These are phyloP conservation scores for Apocheima hispidaria DNA, from an alignment of 2,888 invertebrate species.

Conservation along the genomic window DNA sequence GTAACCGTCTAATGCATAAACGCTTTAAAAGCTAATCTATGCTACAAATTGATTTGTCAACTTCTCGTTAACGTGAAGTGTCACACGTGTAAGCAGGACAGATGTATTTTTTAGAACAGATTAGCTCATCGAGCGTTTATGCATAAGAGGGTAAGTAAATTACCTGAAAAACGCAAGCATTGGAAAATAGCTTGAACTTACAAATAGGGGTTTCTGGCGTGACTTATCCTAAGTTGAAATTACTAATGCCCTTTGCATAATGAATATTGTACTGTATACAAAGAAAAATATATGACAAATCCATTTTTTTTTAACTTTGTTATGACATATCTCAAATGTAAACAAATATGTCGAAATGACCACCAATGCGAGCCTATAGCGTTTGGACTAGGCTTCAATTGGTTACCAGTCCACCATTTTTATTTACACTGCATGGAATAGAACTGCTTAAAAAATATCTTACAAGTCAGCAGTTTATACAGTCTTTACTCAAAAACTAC, in stretches of 20 bases:
- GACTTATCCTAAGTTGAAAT: constrained; percentile 14
- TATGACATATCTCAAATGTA: neutral
- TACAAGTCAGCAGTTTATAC: neutral
- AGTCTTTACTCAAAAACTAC: too few relatives aligned
- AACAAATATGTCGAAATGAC: neutral
- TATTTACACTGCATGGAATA: neutral
- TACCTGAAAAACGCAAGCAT: constrained; percentile 1
- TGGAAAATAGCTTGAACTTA: constrained; percentile 13
- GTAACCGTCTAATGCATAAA: too few relatives aligned
- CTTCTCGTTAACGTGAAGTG: too few relatives aligned
- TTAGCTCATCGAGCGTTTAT: too few relatives aligned
- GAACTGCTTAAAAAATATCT: neutral
- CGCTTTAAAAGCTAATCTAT: too few relatives aligned
- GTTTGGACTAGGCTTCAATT: neutral
- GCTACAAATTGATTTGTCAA: too few relatives aligned
- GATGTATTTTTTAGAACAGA: too few relatives aligned
- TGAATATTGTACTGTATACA: neutral
- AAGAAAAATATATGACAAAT: neutral
- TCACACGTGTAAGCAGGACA: too few relatives aligned
- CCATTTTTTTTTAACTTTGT: neutral
- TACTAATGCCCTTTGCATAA: constrained; percentile 20
- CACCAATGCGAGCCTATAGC: neutral
- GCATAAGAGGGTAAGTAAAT: too few relatives aligned
- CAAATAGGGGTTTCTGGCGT: constrained; percentile 14
- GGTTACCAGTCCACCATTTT: neutral